Percentiles rank a stretch among this genome's conserved stretches.
phyloP scores from a whole-genome alignment of 1,140 invertebrate species.

The Asobara japonica region DNA sequence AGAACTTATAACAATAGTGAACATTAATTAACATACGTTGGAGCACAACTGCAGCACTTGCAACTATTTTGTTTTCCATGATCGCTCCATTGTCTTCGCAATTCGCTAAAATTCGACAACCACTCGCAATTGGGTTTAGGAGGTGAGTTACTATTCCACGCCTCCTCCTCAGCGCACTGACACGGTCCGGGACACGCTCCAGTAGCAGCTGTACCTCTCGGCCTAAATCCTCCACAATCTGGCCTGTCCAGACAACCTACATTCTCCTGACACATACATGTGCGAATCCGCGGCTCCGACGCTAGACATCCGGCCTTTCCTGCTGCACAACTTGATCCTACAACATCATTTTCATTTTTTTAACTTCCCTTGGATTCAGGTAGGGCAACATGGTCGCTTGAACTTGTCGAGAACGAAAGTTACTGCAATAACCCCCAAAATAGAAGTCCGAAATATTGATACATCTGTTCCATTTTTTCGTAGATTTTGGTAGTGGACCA shows the following conservation, averaged over 20 bases:
- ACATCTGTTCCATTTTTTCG: too few relatives aligned
- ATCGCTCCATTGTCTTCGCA: slow-evolving; percentile 58
- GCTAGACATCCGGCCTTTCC: slow-evolving; percentile 24
- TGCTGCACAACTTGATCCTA: slow-evolving; percentile 33
- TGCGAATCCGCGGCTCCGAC: slow-evolving; percentile 33
- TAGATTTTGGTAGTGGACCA: too few relatives aligned
- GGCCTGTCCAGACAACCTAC: slow-evolving; percentile 36
- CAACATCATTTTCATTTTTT: background rate
- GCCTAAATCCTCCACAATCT: slow-evolving; percentile 40
- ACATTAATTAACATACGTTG: slow-evolving; percentile 45
- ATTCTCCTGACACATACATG: slow-evolving; percentile 45
- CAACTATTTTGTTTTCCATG: slow-evolving; percentile 46
- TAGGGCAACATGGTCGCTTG: background rate
- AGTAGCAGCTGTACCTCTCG: slow-evolving; percentile 31
- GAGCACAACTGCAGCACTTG: slow-evolving; percentile 48
- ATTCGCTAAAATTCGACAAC: slow-evolving; percentile 50
- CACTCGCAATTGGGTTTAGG: slow-evolving; percentile 54
- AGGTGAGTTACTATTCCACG: slow-evolving; percentile 54
- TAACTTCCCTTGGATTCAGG: background rate
- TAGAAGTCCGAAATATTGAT: too few relatives aligned
- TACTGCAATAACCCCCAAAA: too few relatives aligned
- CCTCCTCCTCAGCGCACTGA: slow-evolving; percentile 54
- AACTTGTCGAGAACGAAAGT: too few relatives aligned
- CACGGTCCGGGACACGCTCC: slow-evolving; percentile 44
- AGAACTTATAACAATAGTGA: too few relatives aligned